Percentiles rank a stretch among this genome's conserved stretches.
phyloP scores from a whole-genome alignment of 2,797 vertebrate genomes.

The Chelon labrosus region DNA sequence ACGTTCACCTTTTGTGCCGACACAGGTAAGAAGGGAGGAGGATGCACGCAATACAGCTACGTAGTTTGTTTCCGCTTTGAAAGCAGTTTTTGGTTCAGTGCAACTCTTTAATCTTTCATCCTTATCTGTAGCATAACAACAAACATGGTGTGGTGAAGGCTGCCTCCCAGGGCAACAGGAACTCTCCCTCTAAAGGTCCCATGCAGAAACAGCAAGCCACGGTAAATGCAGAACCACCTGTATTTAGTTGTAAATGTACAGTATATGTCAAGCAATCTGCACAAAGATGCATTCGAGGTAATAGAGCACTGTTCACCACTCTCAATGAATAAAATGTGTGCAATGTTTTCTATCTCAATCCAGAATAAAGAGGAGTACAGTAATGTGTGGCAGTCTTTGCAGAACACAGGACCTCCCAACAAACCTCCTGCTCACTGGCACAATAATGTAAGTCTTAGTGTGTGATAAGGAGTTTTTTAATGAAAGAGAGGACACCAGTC shows the following conservation, averaged over 20 bases:
- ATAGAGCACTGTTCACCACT: too few species aligned
- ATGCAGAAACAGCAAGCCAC: slow-evolving; percentile 85
- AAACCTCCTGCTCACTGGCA: slow-evolving; percentile 86
- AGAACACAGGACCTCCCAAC: slow-evolving; percentile 86
- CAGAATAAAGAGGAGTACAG: slow-evolving; percentile 86
- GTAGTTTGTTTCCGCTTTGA: background rate
- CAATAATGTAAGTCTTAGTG: slow-evolving; percentile 83
- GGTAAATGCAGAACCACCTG: slow-evolving; percentile 65
- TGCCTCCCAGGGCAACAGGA: slow-evolving; percentile 84
- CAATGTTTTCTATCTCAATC: background rate
- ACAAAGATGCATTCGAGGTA: background rate
- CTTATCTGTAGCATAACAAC: slow-evolving; percentile 82
- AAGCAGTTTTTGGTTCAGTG: background rate
- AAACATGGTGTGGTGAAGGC: slow-evolving; percentile 83
- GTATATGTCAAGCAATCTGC: background rate
- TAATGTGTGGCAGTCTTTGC: slow-evolving; percentile 93
- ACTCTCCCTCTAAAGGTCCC: slow-evolving; percentile 83
- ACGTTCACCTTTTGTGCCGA: slow-evolving; percentile 92
- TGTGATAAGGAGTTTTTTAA: background rate
- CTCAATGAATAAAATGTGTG: background rate
- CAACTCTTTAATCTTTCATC: background rate
- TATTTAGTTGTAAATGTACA: background rate
- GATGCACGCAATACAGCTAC: background rate
- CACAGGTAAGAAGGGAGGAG: slow-evolving; percentile 84
- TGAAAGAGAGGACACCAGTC: background rate